These are phyloP conservation scores for Smittia aterrima DNA, from an alignment of 2,888 invertebrate genomes.

Conservation along the genomic window DNA sequence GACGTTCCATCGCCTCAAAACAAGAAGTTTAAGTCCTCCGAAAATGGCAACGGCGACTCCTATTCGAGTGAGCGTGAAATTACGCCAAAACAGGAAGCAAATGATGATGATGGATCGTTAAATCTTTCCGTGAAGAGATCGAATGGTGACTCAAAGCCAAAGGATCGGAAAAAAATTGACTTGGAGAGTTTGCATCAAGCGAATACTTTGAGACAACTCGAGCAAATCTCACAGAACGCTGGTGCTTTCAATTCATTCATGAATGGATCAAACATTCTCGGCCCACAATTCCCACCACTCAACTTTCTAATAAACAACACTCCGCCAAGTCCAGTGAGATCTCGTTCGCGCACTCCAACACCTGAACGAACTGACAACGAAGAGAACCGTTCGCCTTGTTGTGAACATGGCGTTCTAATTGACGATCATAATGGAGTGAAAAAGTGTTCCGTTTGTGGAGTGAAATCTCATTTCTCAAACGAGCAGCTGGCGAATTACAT, in stretches of 20 bases:
- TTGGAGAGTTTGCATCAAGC: constrained; percentile 54
- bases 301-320: constrained; percentile 56
- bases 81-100: constrained; percentile 43
- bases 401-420: constrained; percentile 71
- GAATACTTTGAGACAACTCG: constrained; percentile 72
- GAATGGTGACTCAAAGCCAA: constrained; percentile 45
- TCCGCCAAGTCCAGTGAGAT: constrained; percentile 60
- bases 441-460: constrained; percentile 87
- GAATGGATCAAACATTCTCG: constrained; percentile 46
- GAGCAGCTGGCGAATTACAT: constrained; percentile 95
- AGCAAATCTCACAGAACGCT: constrained; percentile 76
- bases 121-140: constrained; percentile 37
- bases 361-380: constrained; percentile 61
- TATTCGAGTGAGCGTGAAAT: constrained; percentile 46
- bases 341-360: constrained; percentile 60
- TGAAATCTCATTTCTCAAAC: constrained; percentile 94
- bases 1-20: constrained; percentile 40
- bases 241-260: constrained; percentile 48
- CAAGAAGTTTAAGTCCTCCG: constrained; percentile 41
- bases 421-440: constrained; percentile 78
- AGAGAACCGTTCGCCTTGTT: constrained; percentile 68
- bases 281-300: constrained; percentile 53
- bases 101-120: constrained; percentile 43
- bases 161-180: constrained; percentile 47
- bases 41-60: background rate